Evolutionary conservation across 1,140 invertebrate species (phyloP).

Genomic region (Drosophila malerkotliana): DNA sequence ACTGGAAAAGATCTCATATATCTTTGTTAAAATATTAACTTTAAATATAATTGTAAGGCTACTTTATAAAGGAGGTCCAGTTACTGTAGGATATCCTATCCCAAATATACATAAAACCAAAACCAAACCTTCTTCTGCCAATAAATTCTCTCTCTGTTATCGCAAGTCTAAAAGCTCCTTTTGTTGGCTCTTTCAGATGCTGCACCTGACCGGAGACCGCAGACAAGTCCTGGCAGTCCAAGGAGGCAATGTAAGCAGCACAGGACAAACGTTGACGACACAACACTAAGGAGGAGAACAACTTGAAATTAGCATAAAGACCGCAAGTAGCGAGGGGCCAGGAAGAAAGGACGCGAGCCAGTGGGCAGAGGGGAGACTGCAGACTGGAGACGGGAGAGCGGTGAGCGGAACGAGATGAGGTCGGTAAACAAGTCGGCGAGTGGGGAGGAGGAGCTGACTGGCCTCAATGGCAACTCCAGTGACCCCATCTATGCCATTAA

Average conservation of each 20-base stretch:
- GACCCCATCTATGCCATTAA: constrained; percentile 88
- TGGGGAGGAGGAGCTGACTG: constrained; percentile 58
- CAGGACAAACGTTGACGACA: constrained; percentile 20
- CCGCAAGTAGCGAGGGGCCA: constrained; percentile 11
- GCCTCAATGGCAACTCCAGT: constrained; percentile 84
- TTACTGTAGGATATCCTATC: too few relatives aligned
- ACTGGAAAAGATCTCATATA: background rate
- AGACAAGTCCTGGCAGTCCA: constrained; percentile 43
- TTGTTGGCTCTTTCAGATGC: constrained; percentile 64
- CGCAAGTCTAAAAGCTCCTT: constrained; percentile 22
- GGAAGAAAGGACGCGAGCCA: background rate
- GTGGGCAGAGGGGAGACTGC: constrained; percentile 6
- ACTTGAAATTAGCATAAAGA: constrained; percentile 57
- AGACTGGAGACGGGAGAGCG: constrained; percentile 5
- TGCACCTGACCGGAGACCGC: constrained; percentile 52
- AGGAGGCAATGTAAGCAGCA: constrained; percentile 52
- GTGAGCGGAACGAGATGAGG: constrained; percentile 84
- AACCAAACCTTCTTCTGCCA: background rate
- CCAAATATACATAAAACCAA: background rate
- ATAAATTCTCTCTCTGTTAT: background rate
- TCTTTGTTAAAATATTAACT: background rate
- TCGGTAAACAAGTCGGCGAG: constrained; percentile 88
- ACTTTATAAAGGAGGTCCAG: background rate
- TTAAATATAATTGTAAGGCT: background rate
- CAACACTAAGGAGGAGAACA: constrained; percentile 47